Percentiles rank a stretch among this genome's conserved stretches.
Evolutionary conservation across 1,140 invertebrate genomes (phyloP).

Genomic region (Drosophila melanica): DNA sequence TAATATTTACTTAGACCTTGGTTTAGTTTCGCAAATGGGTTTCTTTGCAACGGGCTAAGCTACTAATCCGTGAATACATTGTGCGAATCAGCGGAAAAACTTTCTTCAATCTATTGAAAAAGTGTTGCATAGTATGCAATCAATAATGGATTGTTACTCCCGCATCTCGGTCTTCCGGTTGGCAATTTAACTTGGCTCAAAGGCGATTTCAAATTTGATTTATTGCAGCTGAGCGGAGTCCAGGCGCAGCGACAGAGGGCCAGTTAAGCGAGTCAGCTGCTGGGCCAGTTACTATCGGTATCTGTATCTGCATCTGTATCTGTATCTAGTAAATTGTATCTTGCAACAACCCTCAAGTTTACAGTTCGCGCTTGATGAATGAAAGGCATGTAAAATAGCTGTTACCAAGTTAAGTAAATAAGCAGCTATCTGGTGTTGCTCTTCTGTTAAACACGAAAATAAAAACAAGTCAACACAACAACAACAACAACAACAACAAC

Average conservation of each 20-base stretch:
- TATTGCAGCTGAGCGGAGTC: slow-evolving; percentile 55
- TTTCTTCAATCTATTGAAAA: slow-evolving; percentile 31
- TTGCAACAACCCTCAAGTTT: slow-evolving; percentile 31
- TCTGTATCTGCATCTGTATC: slow-evolving; percentile 38
- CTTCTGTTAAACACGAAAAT: slow-evolving; percentile 44
- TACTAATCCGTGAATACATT: neutral
- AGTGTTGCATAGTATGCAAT: slow-evolving; percentile 18
- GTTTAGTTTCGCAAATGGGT: neutral
- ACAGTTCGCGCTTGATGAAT: slow-evolving; percentile 26
- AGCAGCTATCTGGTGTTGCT: slow-evolving; percentile 49
- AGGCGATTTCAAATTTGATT: slow-evolving; percentile 78
- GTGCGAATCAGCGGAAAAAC: slow-evolving; percentile 4
- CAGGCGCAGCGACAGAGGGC: slow-evolving; percentile 23
- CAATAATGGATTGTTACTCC: slow-evolving; percentile 59
- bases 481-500: slow-evolving; percentile 11
- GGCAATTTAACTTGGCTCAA: slow-evolving; percentile 76
- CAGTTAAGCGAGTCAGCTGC: slow-evolving; percentile 55
- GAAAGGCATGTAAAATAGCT: slow-evolving; percentile 44
- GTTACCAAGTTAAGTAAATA: slow-evolving; percentile 45
- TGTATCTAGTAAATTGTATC: slow-evolving; percentile 52
- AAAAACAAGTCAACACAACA: slow-evolving; percentile 31
- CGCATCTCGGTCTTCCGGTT: slow-evolving; percentile 62
- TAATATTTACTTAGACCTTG: neutral
- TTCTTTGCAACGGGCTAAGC: neutral
- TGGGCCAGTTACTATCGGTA: slow-evolving; percentile 28